phyloP scores from a whole-genome alignment of 2,113 vertebrate species.

The Corythoichthys haematopterus region DNA sequence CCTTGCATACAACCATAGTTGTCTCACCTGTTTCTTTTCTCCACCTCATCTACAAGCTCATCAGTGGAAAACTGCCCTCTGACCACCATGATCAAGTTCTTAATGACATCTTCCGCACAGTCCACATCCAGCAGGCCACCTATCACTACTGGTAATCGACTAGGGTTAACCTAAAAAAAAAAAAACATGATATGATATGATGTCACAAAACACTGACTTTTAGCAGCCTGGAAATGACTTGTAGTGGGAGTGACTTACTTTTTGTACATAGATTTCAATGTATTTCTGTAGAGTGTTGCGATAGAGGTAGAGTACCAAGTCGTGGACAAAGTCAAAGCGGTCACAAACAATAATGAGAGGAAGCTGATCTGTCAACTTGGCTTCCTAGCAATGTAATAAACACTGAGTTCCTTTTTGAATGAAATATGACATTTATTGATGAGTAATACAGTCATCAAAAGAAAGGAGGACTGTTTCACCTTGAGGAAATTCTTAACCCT shows the following conservation, averaged over 20 bases:
- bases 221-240: neutral
- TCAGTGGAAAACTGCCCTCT: conserved; percentile 91
- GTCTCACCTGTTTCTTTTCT: conserved; percentile 86
- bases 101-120: conserved; percentile 90
- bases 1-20: neutral
- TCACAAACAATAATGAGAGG: conserved; percentile 92
- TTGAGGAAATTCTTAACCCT: conserved; percentile 91
- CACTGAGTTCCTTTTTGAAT: neutral
- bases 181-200: neutral
- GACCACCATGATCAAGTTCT: conserved; percentile 88
- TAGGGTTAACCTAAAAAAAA: conserved; percentile 83
- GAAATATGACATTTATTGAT: neutral
- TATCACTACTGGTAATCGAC: conserved; percentile 85
- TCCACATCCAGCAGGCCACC: conserved; percentile 90
- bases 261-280: conserved; percentile 92
- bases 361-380: conserved; percentile 89
- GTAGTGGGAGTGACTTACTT: conserved; percentile 64
- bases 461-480: conserved; percentile 48
- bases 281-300: conserved; percentile 92
- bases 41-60: conserved; percentile 88
- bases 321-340: conserved; percentile 89
- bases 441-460: neutral
- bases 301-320: conserved; percentile 88
- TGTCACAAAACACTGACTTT: neutral
- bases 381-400: conserved; percentile 72